phyloP scores from a whole-genome alignment of 2,888 invertebrate genomes.

The Pachydiplax longipennis region DNA sequence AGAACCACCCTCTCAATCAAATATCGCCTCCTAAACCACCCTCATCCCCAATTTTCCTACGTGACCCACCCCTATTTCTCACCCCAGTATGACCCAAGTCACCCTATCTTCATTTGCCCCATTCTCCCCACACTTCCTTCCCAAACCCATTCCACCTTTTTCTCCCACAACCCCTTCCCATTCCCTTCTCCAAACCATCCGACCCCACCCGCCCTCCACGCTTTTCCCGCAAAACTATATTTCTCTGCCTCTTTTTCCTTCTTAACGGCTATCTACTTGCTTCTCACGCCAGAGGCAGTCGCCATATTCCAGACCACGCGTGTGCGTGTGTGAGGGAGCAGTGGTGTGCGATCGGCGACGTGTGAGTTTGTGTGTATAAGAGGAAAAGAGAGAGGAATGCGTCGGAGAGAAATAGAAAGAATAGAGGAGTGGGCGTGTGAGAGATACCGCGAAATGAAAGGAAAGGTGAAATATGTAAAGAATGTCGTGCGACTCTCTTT shows the following conservation, averaged over 20 bases:
- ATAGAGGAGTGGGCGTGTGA: background rate
- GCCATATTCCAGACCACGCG: background rate
- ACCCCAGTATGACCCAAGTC: too few relatives aligned
- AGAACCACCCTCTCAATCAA: too few relatives aligned
- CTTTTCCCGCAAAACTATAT: conserved; percentile 24
- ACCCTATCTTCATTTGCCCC: background rate
- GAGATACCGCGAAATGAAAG: background rate
- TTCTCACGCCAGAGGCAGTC: background rate
- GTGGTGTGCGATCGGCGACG: background rate
- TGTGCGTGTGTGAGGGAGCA: background rate
- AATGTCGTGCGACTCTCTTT: background rate
- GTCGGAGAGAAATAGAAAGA: background rate
- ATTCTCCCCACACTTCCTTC: background rate
- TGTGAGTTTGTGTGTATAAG: background rate
- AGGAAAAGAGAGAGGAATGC: background rate
- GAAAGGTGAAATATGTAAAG: too few relatives aligned
- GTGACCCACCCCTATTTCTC: too few relatives aligned
- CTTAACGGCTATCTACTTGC: conserved; percentile 25
- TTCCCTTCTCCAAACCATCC: background rate
- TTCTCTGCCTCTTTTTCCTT: background rate
- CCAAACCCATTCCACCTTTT: background rate
- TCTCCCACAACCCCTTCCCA: background rate
- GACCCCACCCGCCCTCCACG: background rate
- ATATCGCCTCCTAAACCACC: too few relatives aligned
- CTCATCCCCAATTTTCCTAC: too few relatives aligned